Evolutionary conservation across 2,888 invertebrate genomes (phyloP).

Genomic region (Drosophila lacicola): DNA sequence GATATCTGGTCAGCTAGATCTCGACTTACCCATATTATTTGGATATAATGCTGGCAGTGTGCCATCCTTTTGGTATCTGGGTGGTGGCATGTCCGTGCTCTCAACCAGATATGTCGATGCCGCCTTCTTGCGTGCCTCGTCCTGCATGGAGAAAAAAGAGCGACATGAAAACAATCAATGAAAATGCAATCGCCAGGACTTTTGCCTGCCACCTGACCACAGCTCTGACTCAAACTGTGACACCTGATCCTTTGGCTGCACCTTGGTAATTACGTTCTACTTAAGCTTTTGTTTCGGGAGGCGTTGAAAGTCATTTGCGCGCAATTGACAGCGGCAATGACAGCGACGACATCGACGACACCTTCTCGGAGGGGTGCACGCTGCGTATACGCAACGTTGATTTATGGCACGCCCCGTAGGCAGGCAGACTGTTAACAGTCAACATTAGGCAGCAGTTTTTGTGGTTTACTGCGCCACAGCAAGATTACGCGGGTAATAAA

Average conservation of each 20-base stretch:
- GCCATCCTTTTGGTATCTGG: conserved; percentile 87
- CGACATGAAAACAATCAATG: conserved; percentile 20
- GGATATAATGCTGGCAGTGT: conserved; percentile 88
- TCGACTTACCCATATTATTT: conserved; percentile 87
- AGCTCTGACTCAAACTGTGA: not conserved
- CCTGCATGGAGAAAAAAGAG: conserved; percentile 65
- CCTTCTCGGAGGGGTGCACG: conserved; percentile 24
- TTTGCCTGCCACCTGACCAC: not conserved
- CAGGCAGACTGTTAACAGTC: conserved; percentile 24
- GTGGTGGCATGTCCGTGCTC: conserved; percentile 86
- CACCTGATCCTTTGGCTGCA: too few species aligned
- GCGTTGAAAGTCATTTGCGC: conserved; percentile 71
- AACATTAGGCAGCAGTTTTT: conserved; percentile 54
- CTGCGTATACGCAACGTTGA: conserved; percentile 60
- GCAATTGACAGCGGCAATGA: conserved; percentile 73
- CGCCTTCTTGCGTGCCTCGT: conserved; percentile 86
- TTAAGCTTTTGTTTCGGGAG: conserved; percentile 48
- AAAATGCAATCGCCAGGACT: conserved; percentile 24
- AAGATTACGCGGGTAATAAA: conserved; percentile 80
- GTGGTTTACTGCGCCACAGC: conserved; percentile 41
- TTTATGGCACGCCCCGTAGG: conserved; percentile 53
- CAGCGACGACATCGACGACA: conserved; percentile 54
- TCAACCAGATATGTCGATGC: conserved; percentile 88
- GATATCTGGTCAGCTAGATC: conserved; percentile 34
- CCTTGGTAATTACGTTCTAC: conserved; percentile 55